Base-by-base conservation (phyloP, 2,888 invertebrate species). In the Elysia crispata region DNA sequence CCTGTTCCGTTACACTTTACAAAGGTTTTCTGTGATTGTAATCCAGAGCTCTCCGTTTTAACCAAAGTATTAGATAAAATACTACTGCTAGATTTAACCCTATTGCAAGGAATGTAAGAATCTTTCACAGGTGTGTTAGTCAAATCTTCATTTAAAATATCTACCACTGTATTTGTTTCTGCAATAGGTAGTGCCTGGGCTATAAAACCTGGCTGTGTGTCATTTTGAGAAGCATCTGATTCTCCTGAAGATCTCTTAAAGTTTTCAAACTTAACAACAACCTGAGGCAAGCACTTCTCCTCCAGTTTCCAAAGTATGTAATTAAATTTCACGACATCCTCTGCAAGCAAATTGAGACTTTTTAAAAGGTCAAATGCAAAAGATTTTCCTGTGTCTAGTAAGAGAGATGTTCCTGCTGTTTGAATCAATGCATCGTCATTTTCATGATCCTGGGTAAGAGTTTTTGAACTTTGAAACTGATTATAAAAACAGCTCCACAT, bases 191-290 rank as follows among this genome's bases (percentile, higher is more conserved):
- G 5, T 11, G 41, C 41, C 41, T 41, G 3, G 41, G 41, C 3
- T 41, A 41, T 11, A 3, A 41, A 41, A 11, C 41, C 41, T 11
- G 11, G 41, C 11, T 3, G 3, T 41, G 3, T 41, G 5, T 6
- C 11, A 41, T 41, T 11, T 41, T 41, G 41, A 41, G 41, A 41
- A 41, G 11, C 41, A 41, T 41, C 41, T 41, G 41, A 3, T 6
- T 11, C 11, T 41, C 41, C 41, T 11, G 11, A 41, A n/a, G 75
- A 41, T 20, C 28, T 25, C 57, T 76, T 80, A 57, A 62, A 80
- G n/a, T 31, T 54, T 41, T 80, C 80, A 70, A 69, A 80, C 80
- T 76, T 75, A 62, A 80, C 70, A 62, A 76, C 54, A n/a, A 80
- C 67, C 60, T 80, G 75, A 28, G 80, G 80, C 49, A 80, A 60